Base-by-base conservation (phyloP, 2,797 vertebrate species). In the Halcyon leucocephala region DNA sequence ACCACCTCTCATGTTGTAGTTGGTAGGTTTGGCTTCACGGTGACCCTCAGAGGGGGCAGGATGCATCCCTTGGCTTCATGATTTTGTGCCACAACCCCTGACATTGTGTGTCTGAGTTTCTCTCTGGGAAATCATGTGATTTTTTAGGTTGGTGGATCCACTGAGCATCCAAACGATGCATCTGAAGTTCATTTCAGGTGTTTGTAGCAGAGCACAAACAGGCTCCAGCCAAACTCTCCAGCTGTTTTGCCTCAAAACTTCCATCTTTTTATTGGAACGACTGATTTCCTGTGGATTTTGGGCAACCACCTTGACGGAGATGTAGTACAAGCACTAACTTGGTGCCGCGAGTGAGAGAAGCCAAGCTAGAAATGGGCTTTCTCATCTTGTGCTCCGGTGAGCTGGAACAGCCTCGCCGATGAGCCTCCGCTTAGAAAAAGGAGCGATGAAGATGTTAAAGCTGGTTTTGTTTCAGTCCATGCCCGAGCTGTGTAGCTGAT, bases 51-150 rank as follows among this genome's bases (percentile, higher is more conserved):
- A 54, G 28, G 51, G n/a, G 48, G 28, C 1, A 1, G 54, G 66
- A 57, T 24, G 28, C 0, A 0, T 2, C 11, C 9, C 25, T 65
- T 26, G 55, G n/a, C 41, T 72, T 73, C 16, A 2, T 7, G 17
- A 7, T 6, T 31, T 24, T 4, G 15, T 39, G 49, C 26, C 62
- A 61, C 33, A 10, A 0, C 28, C 7, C 0, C 44, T 35, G 22
- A 0, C 0, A 0, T 6, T 16, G n/a, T 1, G 1, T 2, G 31
- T 24, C 66, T 3, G 29, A 69, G 19, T 9, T 44, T 83, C 19
- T 26, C 8, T 29, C 28, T 19, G 2, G 42, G 29, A 89, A 71
- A 48, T 28, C 4, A 4, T 11, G 0, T 1, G 15, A 52, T 52
- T 93, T 93, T 82, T 71, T 44, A 24, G n/a, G n/a, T 12, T 10